phyloP scores from a whole-genome alignment of 2,113 vertebrate species.

The Lepus americanus region DNA sequence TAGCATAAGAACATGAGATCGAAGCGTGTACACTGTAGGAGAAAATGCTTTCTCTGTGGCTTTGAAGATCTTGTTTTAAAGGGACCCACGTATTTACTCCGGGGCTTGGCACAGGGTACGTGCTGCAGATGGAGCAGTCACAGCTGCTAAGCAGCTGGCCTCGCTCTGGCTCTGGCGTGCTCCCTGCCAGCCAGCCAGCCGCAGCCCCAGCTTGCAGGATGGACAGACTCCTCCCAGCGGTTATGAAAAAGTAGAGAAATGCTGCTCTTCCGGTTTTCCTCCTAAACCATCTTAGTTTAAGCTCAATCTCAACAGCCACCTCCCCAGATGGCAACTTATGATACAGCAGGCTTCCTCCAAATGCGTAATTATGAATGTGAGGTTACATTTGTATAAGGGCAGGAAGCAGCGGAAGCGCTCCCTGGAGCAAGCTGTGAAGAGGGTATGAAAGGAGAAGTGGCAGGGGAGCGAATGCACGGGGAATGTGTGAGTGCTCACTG shows the following conservation, averaged over 20 bases:
- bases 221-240: slow-evolving; percentile 86
- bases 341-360: neutral
- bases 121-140: slow-evolving; percentile 83
- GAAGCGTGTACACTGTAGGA: neutral
- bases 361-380: neutral
- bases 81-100: slow-evolving; percentile 45
- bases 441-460: neutral
- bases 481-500: neutral
- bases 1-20: slow-evolving; percentile 30
- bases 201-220: slow-evolving; percentile 76
- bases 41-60: slow-evolving; percentile 60
- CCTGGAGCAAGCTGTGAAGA: neutral
- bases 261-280: slow-evolving; percentile 2
- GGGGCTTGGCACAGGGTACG: slow-evolving; percentile 78
- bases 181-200: slow-evolving; percentile 85
- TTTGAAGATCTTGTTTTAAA: slow-evolving; percentile 78
- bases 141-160: slow-evolving; percentile 85
- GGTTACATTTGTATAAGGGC: neutral
- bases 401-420: neutral
- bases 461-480: neutral
- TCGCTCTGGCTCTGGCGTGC: slow-evolving; percentile 47
- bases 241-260: slow-evolving; percentile 39
- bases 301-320: neutral
- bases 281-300: slow-evolving; percentile 49
- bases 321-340: neutral